Base-by-base conservation (phyloP, 1,140 invertebrate genomes). In the Aricia agestis region DNA sequence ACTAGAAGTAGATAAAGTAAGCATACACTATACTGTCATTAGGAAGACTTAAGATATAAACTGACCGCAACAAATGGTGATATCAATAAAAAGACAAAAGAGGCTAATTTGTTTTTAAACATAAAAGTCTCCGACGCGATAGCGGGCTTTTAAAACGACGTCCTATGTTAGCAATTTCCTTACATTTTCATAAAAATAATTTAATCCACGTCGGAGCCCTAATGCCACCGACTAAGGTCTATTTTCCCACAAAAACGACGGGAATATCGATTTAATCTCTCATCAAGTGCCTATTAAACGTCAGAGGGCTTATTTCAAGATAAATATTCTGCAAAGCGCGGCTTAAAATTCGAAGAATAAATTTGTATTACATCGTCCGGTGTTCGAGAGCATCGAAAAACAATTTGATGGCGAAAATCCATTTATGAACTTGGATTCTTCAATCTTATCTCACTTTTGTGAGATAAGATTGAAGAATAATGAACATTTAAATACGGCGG, bases 251-350 rank as follows among this genome's bases (percentile, higher is more conserved):
- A 25, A 25, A 63, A 25, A 9, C 10, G 9, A 5, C 9, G 19
- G 18, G 59, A 59, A 25, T 63, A 63, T 63, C 59, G 18, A 63
- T 19, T 63, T 63, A 63, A 18, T 63, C 59, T 63, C 19, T 63
- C 59, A 63, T 63, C 59, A 63, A 63, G 59, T 63, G 59, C 17
- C 59, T 63, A 63, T 63, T 63, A 63, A 63, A 63, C 59, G 17
- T 63, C 59, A 63, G 59, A 63, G 59, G 59, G 17, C 10, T 19
- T 63, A 63, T 63, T 63, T 9, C 17, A 19, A 19, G 59, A 19
- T 63, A 63, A 63, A 63, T 19, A 63, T 63, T 63, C 59, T 18
- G 59, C 59, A 63, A 63, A 18, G 45, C 45, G 45, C 45, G 45
- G 10, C 45, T 52, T 52, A 52, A 52, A 52, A 52, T 42, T 42